These are phyloP conservation scores for Chironex yamaguchii DNA, from an alignment of 30 jellyfish, hydroid and myxozoan species.

Conservation along the genomic window DNA sequence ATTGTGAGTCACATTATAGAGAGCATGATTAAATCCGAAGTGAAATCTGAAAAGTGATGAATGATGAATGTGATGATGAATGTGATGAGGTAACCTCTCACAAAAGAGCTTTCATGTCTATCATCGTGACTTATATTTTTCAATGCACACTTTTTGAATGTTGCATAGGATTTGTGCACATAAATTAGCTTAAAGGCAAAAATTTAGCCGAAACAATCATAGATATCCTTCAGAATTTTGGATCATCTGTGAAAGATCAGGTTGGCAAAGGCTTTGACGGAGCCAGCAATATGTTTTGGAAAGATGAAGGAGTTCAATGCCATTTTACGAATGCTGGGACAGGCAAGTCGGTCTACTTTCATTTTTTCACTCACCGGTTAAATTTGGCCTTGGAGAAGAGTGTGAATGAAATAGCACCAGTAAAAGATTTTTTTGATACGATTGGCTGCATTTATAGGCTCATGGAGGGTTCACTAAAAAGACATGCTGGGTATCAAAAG, in stretches of 20 bases:
- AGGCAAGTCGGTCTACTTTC: conserved; percentile 15
- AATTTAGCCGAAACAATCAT: conserved; percentile 29
- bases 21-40: conserved; percentile 23
- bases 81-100: conserved; percentile 40
- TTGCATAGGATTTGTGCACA: conserved; percentile 13
- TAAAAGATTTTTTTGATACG: conserved; percentile 31
- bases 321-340: conserved; percentile 58
- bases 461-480: conserved; percentile 52
- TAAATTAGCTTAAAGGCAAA: background rate
- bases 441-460: conserved; percentile 32
- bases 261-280: too few species aligned
- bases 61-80: conserved; percentile 11
- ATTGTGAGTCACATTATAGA: conserved; percentile 11
- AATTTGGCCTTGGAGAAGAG: conserved; percentile 19
- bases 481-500: conserved; percentile 39
- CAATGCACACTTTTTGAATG: background rate
- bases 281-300: conserved; percentile 59
- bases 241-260: too few species aligned
- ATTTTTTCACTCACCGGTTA: conserved; percentile 35
- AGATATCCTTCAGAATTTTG: conserved; percentile 17
- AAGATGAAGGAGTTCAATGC: conserved; percentile 42
- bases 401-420: conserved; percentile 5
- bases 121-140: background rate
- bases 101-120: conserved; percentile 27
- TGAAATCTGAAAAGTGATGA: conserved; percentile 22